These are phyloP conservation scores for Timandra comae DNA, from an alignment of 2,888 invertebrate species.

Conservation along the genomic window DNA sequence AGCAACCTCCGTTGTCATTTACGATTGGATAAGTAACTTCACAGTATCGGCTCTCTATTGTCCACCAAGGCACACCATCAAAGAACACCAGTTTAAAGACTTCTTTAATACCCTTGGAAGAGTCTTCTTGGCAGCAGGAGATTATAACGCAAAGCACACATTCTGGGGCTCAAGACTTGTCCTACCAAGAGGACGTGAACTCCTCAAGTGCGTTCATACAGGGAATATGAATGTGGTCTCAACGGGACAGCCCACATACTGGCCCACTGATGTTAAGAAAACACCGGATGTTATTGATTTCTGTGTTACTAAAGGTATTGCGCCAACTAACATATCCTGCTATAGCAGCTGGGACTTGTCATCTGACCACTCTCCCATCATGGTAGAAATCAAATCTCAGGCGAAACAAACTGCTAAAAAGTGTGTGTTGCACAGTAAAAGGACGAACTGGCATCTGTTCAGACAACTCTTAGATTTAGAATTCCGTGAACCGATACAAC, in stretches of 20 bases:
- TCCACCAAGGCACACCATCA: constrained; percentile 9
- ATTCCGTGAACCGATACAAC: constrained; percentile 2
- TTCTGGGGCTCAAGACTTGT: too few species aligned
- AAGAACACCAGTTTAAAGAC: constrained; percentile 1
- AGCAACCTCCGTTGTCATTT: constrained; percentile 10
- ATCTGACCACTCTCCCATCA: constrained; percentile 18
- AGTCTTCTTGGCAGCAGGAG: constrained; percentile 8
- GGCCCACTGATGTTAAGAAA: constrained; percentile 17
- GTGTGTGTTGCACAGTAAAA: constrained; percentile 10
- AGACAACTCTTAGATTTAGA: constrained; percentile 5
- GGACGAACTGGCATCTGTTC: constrained; percentile 11
- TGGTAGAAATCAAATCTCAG: constrained; percentile 2
- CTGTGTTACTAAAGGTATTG: constrained; percentile 12
- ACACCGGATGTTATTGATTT: constrained; percentile 21
- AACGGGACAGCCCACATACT: constrained; percentile 11
- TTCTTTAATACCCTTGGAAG: constrained; percentile 3
- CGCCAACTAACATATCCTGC: constrained; percentile 9
- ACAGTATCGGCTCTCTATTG: constrained; percentile 15
- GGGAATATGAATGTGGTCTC: background rate
- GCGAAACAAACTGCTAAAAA: background rate
- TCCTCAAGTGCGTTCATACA: background rate
- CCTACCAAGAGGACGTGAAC: constrained; percentile 14
- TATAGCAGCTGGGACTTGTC: constrained; percentile 13
- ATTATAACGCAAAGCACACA: constrained; percentile 23
- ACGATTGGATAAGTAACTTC: constrained; percentile 4